A percentile compares a stretch with the other conserved stretches of the same genome.
Evolutionary conservation across 2,797 vertebrate species (phyloP).

Genomic region (Momotus momota): DNA sequence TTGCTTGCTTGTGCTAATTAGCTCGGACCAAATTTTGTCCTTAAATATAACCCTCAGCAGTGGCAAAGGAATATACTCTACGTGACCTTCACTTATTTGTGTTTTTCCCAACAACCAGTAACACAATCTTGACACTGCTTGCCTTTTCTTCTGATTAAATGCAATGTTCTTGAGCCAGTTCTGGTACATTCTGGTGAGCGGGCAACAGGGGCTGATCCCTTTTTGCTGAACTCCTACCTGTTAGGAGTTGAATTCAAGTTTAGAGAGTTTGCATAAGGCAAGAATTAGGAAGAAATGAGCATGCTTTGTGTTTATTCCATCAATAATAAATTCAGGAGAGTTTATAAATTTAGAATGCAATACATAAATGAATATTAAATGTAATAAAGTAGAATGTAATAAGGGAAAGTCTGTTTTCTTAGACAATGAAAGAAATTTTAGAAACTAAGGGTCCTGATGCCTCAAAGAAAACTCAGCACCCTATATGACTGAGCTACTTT

Average conservation of each 20-base stretch:
- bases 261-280: not conserved
- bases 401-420: not conserved
- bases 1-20: slow-evolving; percentile 5
- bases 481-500: not conserved
- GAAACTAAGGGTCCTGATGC: not conserved
- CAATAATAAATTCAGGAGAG: not conserved
- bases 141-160: not conserved
- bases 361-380: not conserved
- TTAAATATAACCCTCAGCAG: not conserved
- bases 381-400: not conserved
- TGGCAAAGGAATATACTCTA: not conserved
- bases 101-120: not conserved
- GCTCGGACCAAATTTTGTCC: not conserved
- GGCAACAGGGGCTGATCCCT: not conserved
- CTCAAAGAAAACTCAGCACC: not conserved
- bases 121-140: not conserved
- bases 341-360: not conserved
- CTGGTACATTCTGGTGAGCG: not conserved
- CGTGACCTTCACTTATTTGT: not conserved
- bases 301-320: not conserved
- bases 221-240: not conserved
- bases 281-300: not conserved
- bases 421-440: not conserved
- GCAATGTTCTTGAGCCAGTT: not conserved
- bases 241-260: not conserved